These are phyloP conservation scores for Pangasius mekongensis DNA, from an alignment of 2,797 vertebrate genomes.

Conservation along the genomic window DNA sequence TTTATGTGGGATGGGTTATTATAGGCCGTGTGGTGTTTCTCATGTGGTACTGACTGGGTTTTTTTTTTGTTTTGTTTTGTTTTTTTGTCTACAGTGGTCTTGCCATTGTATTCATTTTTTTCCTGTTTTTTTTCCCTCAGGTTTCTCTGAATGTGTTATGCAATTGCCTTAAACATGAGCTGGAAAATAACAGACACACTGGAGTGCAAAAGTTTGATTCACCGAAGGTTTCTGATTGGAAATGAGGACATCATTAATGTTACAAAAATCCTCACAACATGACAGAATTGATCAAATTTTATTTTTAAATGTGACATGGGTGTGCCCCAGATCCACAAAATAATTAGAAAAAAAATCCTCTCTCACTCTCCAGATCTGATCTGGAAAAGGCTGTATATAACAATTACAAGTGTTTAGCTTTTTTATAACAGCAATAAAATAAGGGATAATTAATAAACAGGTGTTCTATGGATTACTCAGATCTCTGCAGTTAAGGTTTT, in stretches of 20 bases:
- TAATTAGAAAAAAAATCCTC: not conserved
- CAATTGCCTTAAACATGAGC: not conserved
- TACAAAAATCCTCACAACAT: not conserved
- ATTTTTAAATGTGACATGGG: not conserved
- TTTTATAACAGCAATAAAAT: not conserved
- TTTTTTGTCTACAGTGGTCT: slow-evolving; percentile 6
- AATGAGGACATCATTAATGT: not conserved
- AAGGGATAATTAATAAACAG: not conserved
- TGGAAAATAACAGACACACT: not conserved
- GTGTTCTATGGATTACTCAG: not conserved
- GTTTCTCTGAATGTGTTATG: slow-evolving; percentile 13
- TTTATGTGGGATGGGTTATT: slow-evolving; percentile 44
- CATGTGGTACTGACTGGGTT: not conserved
- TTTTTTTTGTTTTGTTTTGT: not conserved
- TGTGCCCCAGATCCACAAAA: not conserved
- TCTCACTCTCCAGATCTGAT: not conserved
- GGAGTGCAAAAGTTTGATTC: not conserved
- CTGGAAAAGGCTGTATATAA: not conserved
- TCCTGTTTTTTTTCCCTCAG: slow-evolving; percentile 26
- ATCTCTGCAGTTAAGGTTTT: not conserved
- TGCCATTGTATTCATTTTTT: too few species aligned
- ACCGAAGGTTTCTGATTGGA: not conserved
- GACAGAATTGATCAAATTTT: not conserved
- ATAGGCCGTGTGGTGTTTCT: slow-evolving; percentile 22
- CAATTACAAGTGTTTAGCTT: not conserved